Percentiles rank a stretch among this genome's conserved stretches.
Evolutionary conservation across 2,888 invertebrate species (phyloP).

Genomic region (Yponomeuta cagnagella): DNA sequence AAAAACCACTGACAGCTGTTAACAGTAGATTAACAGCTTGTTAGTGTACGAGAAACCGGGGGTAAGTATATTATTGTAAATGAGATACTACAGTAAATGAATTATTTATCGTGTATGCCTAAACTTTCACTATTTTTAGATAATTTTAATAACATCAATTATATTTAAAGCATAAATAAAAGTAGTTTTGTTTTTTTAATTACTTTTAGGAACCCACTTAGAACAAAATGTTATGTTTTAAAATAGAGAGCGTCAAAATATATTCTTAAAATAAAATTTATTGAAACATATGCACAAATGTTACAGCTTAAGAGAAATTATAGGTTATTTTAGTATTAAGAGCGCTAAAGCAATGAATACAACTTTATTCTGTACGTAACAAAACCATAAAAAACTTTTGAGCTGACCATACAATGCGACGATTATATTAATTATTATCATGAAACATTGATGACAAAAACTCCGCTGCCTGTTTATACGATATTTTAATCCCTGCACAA

Average conservation of each 20-base stretch:
- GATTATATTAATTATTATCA: neutral
- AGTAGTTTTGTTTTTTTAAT: neutral
- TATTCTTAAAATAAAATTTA: slow-evolving; percentile 58
- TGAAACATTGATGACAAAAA: neutral
- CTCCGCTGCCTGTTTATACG: neutral
- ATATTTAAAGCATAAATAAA: neutral
- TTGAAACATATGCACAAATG: slow-evolving; percentile 53
- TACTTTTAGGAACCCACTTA: too few relatives aligned
- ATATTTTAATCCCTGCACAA: neutral
- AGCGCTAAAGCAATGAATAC: slow-evolving; percentile 8
- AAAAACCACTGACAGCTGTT: too few relatives aligned
- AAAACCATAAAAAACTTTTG: slow-evolving; percentile 2
- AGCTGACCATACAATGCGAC: neutral
- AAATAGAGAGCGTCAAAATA: neutral
- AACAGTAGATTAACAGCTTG: too few relatives aligned
- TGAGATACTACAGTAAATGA: neutral
- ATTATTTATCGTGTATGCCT: neutral
- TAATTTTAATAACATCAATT: neutral
- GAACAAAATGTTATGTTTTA: too few relatives aligned
- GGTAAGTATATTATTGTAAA: too few relatives aligned
- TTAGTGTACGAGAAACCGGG: too few relatives aligned
- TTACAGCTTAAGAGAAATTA: slow-evolving; percentile 45
- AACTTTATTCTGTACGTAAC: neutral
- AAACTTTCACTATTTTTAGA: neutral
- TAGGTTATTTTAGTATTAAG: neutral